phyloP scores from a whole-genome alignment of 2,113 vertebrate genomes.

The Sturnus vulgaris region DNA sequence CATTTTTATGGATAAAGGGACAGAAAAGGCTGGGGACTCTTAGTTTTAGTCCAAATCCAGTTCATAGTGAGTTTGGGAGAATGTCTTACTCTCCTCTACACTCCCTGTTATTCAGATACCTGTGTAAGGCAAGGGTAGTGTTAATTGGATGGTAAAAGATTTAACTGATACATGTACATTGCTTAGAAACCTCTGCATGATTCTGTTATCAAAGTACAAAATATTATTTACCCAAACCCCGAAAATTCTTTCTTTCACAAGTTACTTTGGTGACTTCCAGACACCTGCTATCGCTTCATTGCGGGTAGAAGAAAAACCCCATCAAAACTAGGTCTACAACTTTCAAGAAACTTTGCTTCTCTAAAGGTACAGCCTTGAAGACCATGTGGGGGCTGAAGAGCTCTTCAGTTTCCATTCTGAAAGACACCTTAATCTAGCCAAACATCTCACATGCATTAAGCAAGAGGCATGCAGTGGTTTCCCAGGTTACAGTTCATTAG shows the following conservation, averaged over 20 bases:
- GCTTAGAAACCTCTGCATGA: not conserved
- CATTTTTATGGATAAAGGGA: not conserved
- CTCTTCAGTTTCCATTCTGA: not conserved
- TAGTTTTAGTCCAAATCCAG: not conserved
- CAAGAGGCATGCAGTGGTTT: not conserved
- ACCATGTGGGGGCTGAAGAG: not conserved
- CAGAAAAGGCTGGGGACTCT: not conserved
- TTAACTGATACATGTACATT: not conserved
- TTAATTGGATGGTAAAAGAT: not conserved
- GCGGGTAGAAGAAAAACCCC: not conserved
- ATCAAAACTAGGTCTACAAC: not conserved
- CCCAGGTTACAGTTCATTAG: slow-evolving; percentile 50
- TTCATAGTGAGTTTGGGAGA: not conserved
- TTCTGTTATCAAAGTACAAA: not conserved
- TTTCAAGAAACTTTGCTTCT: not conserved
- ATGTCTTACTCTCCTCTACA: not conserved
- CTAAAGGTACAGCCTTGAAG: not conserved
- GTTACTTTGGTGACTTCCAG: not conserved
- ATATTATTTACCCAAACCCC: not conserved
- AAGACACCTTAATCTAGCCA: not conserved
- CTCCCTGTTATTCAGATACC: not conserved
- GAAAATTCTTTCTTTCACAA: not conserved
- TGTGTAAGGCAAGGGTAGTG: not conserved
- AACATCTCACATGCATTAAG: not conserved
- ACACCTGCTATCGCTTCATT: not conserved